Evolutionary conservation across 2,888 invertebrate genomes (phyloP), one percentile per base, ranked within the genome.

Genomic region (Torymus aiolomorphi): DNA sequence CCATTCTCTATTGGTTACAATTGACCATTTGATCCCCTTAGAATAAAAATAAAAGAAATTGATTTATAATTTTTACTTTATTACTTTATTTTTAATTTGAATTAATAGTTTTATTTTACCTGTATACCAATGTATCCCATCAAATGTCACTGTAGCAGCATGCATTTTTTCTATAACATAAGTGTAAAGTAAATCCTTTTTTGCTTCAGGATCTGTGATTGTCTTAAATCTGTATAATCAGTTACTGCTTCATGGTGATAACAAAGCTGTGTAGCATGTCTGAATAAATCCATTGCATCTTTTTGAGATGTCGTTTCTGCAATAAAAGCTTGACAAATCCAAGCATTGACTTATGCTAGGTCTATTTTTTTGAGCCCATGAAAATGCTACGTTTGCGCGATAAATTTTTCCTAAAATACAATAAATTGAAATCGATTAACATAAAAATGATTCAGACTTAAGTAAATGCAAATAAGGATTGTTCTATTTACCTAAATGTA

Each of bases 281-380:
- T 93, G 87, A 97, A 98, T 59, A 98, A 91, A 91, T 98, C 97
- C 93, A 97, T 95, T 0, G 97, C 95, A 88, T n/a, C n/a, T n/a
- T n/a, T n/a, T n/a, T n/a, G n/a, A n/a, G n/a, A n/a, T n/a, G n/a
- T n/a, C n/a, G n/a, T 96, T 95, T 98, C 97, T n/a, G 98, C 98
- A 84, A 97, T 95, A 86, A 97, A 91, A 4, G 95, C 97, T 89
- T 97, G 97, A 0, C 98, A 98, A 87, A 97, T 94, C 98, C 98
- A 98, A 86, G 96, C 95, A 83, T 95, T 94, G 16, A 95, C 92
- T 88, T 96, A 97, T 56, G 94, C 93, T 4, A 97, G 97, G 89
- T 97, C 95, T n/a, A 94, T 93, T 76, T 96, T n/a, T 95, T 89
- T 98, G 98, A 0, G 97, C 97, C 85, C 95, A 93, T 86, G 95